phyloP scores from a whole-genome alignment of 2,888 invertebrate species.

The Palloptera scutellata region DNA sequence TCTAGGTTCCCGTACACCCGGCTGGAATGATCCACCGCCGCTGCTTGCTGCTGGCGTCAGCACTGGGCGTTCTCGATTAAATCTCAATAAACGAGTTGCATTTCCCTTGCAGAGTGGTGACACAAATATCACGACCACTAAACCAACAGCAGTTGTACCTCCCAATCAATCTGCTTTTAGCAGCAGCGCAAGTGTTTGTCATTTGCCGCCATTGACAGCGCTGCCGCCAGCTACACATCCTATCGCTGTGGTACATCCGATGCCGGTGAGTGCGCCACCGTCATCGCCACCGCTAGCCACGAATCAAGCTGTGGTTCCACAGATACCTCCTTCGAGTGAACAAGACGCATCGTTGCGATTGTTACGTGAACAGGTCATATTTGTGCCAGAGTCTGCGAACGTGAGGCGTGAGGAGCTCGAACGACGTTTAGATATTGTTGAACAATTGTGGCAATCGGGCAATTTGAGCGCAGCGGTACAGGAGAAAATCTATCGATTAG shows the following conservation, averaged over 20 bases:
- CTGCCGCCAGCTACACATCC: conserved; percentile 42
- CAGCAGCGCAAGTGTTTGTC: conserved; percentile 35
- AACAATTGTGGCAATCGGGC: conserved; percentile 50
- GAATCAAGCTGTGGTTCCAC: conserved; percentile 6
- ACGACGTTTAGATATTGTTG: conserved; percentile 48
- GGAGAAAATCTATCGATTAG: conserved; percentile 48
- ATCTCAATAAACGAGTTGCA: conserved; percentile 60
- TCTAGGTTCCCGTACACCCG: conserved; percentile 59
- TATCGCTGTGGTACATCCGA: conserved; percentile 52
- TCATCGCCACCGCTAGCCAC: neutral
- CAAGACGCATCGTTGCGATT: conserved; percentile 39
- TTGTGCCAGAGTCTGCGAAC: conserved; percentile 46
- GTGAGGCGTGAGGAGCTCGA: conserved; percentile 49
- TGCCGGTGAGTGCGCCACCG: conserved; percentile 39
- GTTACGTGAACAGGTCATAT: conserved; percentile 43
- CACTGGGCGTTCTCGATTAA: conserved; percentile 55
- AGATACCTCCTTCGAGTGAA: conserved; percentile 42
- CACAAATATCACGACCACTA: conserved; percentile 40
- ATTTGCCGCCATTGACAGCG: conserved; percentile 37
- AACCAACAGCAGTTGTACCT: conserved; percentile 53
- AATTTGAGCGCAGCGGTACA: conserved; percentile 46
- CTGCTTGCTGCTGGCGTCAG: conserved; percentile 43
- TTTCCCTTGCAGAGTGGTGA: conserved; percentile 54
- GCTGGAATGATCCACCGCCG: conserved; percentile 63
- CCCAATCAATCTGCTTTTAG: conserved; percentile 44